Base-by-base conservation (phyloP, 2,888 invertebrate genomes). In the Lamellibrachia columna region DNA sequence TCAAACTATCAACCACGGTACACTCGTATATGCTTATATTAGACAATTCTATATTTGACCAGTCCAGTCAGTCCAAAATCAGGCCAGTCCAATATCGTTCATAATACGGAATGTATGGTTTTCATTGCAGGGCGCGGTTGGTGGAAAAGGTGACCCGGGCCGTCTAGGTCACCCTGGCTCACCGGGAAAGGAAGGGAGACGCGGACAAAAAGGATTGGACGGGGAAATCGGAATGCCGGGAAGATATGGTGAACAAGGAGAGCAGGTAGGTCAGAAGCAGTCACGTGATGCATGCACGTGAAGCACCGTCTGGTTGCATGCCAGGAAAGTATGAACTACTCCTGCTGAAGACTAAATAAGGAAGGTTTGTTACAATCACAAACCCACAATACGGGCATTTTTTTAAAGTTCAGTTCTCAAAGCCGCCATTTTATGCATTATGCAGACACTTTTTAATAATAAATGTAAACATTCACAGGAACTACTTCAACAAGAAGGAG, bases 71-170 rank as follows among this genome's bases (percentile, higher is more conserved):
- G 15, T 15, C 22, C 22, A 75, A 22, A 3, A 22, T 75, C n/a
- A 22, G 15, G n/a, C 22, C 75, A 75, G 22, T 75, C 75, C 75
- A 75, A 22, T 55, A 9, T 22, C 75, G 22, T 75, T 11, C n/a
- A 75, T 75, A 75, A 22, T 22, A 75, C 75, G 22, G n/a, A 6
- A 6, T 75, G 15, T 75, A 75, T 58, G 58, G 58, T 58, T 58
- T 58, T 58, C 75, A n/a, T 75, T 53, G 9, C 53, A 91, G 55
- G 91, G 91, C 4, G 15, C 91, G 40, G 53, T 40, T 40, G 91
- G 91, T 55, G n/a, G 15, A 40, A 91, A 91, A 55, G 91, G 91
- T 55, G 91, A 91, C 28, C 91, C 55, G 8, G 91, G 60, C 60
- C 60, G 11, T 1, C 60, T 22, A 0, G 60, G 60, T 60, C 60